Base-by-base conservation (phyloP, 2,797 vertebrate species). In the Allobates femoralis region DNA sequence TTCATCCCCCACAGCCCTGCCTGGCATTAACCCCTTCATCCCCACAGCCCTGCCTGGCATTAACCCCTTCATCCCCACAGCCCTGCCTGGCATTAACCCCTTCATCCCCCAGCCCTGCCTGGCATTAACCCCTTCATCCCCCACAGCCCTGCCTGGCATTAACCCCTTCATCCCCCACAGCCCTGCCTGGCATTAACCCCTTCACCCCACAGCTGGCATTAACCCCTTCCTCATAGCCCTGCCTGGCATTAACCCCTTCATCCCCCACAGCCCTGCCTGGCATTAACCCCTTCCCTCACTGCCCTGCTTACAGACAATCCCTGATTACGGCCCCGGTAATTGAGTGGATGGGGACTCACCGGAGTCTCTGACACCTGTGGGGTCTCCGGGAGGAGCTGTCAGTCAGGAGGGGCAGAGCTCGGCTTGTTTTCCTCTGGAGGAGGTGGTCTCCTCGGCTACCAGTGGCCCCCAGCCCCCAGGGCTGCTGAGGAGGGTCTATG, bases 381-480 rank as follows among this genome's bases (percentile, higher is more conserved):
- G 84, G 78, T 56, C 21, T 26, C 37, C 11, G 28, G 3, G 6
- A 2, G 21, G n/a, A 18, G 26, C 66, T 50, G 32, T 18, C 67
- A 60, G 74, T 28, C 64, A 53, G 28, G 19, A n/a, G 34, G 34
- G 23, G 46, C 10, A 28, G 28, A 58, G 28, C 58, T n/a, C 58
- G 46, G 46, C 67, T 53, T 75, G 58, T 46, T 30, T 76, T 73
- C 56, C 77, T 67, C 60, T 67, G n/a, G 74, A 34, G 53, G 50
- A 79, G 76, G 76, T 46, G 76, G 62, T 69, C 55, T 76, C 19
- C 73, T 23, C 66, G 26, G 79, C 78, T 82, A 86, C 85, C 82
- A 53, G 85, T 77, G 85, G 14, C 69, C 34, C 81, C 53, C 12
- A 46, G 60, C 62, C 62, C 15, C 11, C 46, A 23, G 28, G 46